Evolutionary conservation across 2,113 vertebrate species (phyloP), one percentile per base, ranked within the genome.

Genomic region (Condylura cristata): DNA sequence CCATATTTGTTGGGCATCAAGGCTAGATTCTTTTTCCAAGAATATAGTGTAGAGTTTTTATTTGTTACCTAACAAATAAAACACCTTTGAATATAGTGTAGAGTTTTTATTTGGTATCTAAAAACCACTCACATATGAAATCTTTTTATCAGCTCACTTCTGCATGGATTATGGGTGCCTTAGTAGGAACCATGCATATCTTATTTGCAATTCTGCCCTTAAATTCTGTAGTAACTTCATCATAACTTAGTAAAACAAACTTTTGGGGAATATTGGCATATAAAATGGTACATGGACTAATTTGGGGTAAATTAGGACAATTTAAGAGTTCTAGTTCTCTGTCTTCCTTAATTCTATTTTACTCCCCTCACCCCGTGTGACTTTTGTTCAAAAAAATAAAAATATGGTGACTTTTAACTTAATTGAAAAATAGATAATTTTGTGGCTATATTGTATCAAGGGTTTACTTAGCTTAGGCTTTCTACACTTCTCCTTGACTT

Each of bases 41-140:
- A 84, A 75, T 78, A 80, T 78, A 60, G 7, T 81, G 9, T 91
- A 53, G 34, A 88, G n/a, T 30, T 68, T 56, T 76, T 95, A 46
- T 80, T 86, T 56, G 41, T 79, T 82, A 68, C 41, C n/a, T 81
- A 39, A 28, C n/a, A n/a, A n/a, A n/a, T n/a, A n/a, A n/a, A 14
- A 34, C 41, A 51, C 4, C 44, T 58, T 32, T 58, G 37, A 84
- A 75, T 78, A 80, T 78, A 60, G 7, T 81, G 9, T 91, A 53
- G 34, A 88, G n/a, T 30, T 68, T 56, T 76, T 95, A 46, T 80
- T 86, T 56, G 41, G 74, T 82, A 68, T 37, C n/a, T 81, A 39
- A 28, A 79, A 37, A 28, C 22, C 51, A 34, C 17, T 71, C 37
- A 75, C 37, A 37, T 22, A 41, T 22, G 20, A 63, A 82, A 9